Base-by-base conservation (phyloP, 2,113 vertebrate species). In the Manacus vitellinus region DNA sequence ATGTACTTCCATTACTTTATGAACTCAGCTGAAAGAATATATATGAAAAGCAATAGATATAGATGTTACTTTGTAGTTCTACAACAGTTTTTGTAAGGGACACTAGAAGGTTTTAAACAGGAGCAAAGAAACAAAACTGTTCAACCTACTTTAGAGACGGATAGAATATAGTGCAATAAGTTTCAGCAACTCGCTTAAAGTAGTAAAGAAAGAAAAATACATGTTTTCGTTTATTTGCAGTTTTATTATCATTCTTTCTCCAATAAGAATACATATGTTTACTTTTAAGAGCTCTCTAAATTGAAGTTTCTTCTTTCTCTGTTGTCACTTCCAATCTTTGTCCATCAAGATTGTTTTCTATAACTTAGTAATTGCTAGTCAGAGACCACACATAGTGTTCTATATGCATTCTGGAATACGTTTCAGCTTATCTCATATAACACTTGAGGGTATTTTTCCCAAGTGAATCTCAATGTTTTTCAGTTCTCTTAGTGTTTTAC, bases 371-470 rank as follows among this genome's bases (percentile, higher is more conserved):
- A 91, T 87, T 92, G 46, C 78, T 88, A 83, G 77, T 80, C 68
- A 85, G 85, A 90, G 92, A 94, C 91, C 90, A 96, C 82, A 94
- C 30, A 1, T 95, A 77, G 51, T 74, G 76, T 88, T 96, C 78
- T 90, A 14, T 65, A 59, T 92, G 66, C 41, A 61, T 95, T 89
- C 77, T 94, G 95, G 89, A 95, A 81, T 84, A 89, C 68, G 43
- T 83, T 75, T 95, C 78, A 90, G 55, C 61, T 95, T 96, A 92
- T 95, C 87, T 92, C 81, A 56, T 93, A 2, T 71, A 88, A 80
- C 81, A 92, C 78, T 94, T 88, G 62, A 95, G 84, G 68, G 30
- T 93, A 71, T 92, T 95, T 94, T 94, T 85, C 90, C 90, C 93
- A 78, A 92, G 85, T 88, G 89, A 92, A 66, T 92, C 59, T 94